phyloP scores from a whole-genome alignment of 1,140 invertebrate genomes.

The fruit fly (Drosophila melanogaster) region Release_6_plus_ISO1_MT NT_037436.4:22924501-22925000 shows the following conservation, averaged over 20 bases:
- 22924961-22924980: too few species aligned
- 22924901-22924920: not conserved
- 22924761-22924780: constrained; percentile 52
- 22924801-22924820: constrained; percentile 11
- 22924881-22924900: not conserved
- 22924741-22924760: constrained; percentile 68
- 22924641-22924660: constrained; percentile 74
- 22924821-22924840: not conserved
- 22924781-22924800: constrained; percentile 24
- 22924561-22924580: constrained; percentile 65
- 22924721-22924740: constrained; percentile 59
- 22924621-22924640: not conserved
- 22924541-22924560: constrained; percentile 51
- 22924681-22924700: constrained; percentile 29
- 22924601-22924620: constrained; percentile 64
- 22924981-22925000: not conserved
- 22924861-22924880: not conserved
- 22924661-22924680: constrained; percentile 71
- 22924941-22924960: too few species aligned
- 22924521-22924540: constrained; percentile 2
- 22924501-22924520: not conserved
- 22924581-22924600: constrained; percentile 66
- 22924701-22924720: not conserved
- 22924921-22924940: not conserved
- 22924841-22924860: not conserved